A percentile compares a stretch with the other conserved stretches of the same genome.
These are phyloP conservation scores for Copidosoma floridanum DNA, from an alignment of 1,140 invertebrate species.

Conservation along the genomic window DNA sequence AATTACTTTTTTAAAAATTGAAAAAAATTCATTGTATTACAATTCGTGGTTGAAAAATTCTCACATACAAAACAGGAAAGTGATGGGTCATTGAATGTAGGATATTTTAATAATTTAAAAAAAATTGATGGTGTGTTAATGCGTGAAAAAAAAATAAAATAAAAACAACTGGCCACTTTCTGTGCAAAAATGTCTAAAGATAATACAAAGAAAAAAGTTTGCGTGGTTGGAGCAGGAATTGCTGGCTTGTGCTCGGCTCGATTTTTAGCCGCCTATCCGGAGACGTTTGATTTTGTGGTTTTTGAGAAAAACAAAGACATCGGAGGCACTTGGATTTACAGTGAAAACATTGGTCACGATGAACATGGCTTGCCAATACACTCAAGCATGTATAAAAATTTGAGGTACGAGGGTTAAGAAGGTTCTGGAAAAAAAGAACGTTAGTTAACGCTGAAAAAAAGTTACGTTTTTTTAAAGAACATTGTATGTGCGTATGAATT, in stretches of 20 bases:
- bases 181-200: neutral
- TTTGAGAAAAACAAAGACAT: conserved; percentile 62
- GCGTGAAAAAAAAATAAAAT: too few species aligned
- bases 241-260: conserved; percentile 60
- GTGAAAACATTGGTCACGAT: conserved; percentile 60
- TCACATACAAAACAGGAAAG: too few species aligned
- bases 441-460: too few species aligned
- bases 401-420: conserved; percentile 62
- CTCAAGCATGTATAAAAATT: conserved; percentile 69
- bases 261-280: neutral
- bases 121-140: too few species aligned
- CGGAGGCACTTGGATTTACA: conserved; percentile 72
- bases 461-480: too few species aligned
- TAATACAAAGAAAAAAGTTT: conserved; percentile 64
- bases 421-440: too few species aligned
- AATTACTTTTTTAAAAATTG: too few species aligned
- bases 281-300: neutral
- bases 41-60: too few species aligned
- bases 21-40: too few species aligned
- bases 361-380: conserved; percentile 63
- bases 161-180: neutral
- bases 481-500: too few species aligned
- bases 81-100: too few species aligned
- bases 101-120: too few species aligned
- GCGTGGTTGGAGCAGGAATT: conserved; percentile 81